Conservation (phyloP, 2,888 invertebrate species). For the Folsomia candida region DNA sequence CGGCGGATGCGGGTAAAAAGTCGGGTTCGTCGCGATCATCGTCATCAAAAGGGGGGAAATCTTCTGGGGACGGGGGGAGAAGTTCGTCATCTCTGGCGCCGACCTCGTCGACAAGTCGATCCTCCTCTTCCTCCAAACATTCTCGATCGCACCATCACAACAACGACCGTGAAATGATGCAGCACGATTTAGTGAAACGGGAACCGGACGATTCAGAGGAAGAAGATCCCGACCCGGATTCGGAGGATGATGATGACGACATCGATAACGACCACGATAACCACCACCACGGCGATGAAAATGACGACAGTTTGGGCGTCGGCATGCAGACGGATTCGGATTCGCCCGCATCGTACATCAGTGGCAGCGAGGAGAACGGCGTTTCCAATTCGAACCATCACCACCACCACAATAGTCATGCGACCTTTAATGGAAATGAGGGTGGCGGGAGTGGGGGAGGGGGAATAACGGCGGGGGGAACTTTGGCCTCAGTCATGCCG, state of each 20-base stretch:
- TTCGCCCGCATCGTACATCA: conserved; percentile 18
- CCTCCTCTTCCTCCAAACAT: neutral
- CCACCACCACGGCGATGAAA: neutral
- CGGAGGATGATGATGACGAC: conserved; percentile 14
- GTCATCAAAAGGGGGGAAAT: conserved; percentile 17
- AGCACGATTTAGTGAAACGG: conserved; percentile 13
- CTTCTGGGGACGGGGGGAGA: neutral
- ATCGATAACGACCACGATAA: neutral
- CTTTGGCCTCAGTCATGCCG: conserved; percentile 44
- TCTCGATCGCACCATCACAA: neutral
- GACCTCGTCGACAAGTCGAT: conserved; percentile 19
- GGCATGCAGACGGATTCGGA: conserved; percentile 6
- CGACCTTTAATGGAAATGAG: neutral
- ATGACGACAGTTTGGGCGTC: conserved; percentile 11
- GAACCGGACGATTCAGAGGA: conserved; percentile 4
- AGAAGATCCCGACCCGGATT: conserved; percentile 14
- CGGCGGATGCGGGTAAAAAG: conserved; percentile 24
- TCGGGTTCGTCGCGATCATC: conserved; percentile 33
- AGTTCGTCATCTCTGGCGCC: conserved; percentile 12
- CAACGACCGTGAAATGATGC: conserved; percentile 27
- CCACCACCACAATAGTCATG: conserved; percentile 19
- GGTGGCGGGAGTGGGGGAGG: conserved; percentile 22
- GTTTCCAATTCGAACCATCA: conserved; percentile 29
- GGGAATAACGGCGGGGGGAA: conserved; percentile 19
- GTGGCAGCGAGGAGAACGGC: conserved; percentile 30